phyloP scores from a whole-genome alignment of 1,140 invertebrate species.

The Artemia franciscana region DNA sequence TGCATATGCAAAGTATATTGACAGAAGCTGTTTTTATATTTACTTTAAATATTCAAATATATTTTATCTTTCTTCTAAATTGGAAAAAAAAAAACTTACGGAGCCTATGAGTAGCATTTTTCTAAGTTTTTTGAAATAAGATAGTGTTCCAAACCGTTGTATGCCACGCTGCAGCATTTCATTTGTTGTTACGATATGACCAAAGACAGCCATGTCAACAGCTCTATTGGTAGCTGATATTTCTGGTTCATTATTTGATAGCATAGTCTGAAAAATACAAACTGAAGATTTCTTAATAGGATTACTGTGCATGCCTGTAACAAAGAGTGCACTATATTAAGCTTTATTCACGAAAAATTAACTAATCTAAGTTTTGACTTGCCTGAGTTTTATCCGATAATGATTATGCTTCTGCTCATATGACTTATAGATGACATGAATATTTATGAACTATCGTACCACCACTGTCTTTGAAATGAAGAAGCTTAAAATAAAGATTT shows the following conservation, averaged over 20 bases:
- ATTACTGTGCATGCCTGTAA: too few relatives aligned
- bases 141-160: conserved; percentile 19
- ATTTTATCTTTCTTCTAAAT: too few relatives aligned
- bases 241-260: conserved; percentile 19
- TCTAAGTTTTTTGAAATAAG: neutral
- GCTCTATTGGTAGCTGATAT: conserved; percentile 23
- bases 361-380: too few relatives aligned
- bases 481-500: too few relatives aligned
- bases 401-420: too few relatives aligned
- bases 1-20: too few relatives aligned
- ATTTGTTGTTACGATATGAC: conserved; percentile 28
- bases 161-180: conserved; percentile 23
- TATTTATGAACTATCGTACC: too few relatives aligned
- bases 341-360: conserved; percentile 7
- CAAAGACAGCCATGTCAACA: conserved; percentile 32
- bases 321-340: conserved; percentile 4
- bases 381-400: too few relatives aligned
- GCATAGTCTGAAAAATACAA: conserved; percentile 20
- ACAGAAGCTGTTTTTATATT: too few relatives aligned
- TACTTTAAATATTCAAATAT: too few relatives aligned
- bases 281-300: conserved; percentile 7
- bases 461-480: too few relatives aligned
- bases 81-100: neutral
- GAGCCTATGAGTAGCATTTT: neutral
- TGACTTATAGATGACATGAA: too few relatives aligned